Evolutionary conservation across 30 jellyfish, hydroid and myxozoan species (phyloP).

Genomic region (Phacellophora camtschatica): DNA sequence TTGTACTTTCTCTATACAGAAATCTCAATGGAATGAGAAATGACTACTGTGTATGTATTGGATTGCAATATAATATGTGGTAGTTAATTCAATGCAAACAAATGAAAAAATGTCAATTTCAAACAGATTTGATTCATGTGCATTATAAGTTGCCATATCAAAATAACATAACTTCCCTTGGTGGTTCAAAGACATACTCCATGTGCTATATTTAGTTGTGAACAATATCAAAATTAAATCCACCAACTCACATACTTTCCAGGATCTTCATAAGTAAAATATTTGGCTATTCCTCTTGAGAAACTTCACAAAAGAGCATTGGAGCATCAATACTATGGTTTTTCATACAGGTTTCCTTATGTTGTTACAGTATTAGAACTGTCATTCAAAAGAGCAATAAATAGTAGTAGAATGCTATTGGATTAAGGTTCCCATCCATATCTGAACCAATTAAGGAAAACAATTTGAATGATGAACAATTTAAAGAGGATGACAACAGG

Average conservation of each 20-base stretch:
- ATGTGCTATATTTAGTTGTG: background rate
- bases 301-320: background rate
- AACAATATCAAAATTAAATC: background rate
- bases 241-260: background rate
- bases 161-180: background rate
- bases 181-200: background rate
- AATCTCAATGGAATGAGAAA: too few species aligned
- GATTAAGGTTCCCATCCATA: background rate
- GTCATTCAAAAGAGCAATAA: background rate
- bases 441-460: background rate
- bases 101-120: background rate
- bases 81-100: background rate
- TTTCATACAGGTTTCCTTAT: background rate
- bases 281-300: background rate
- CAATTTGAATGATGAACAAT: too few species aligned
- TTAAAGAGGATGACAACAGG: too few species aligned
- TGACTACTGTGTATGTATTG: too few species aligned
- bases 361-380: background rate
- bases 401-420: background rate
- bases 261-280: background rate
- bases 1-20: too few species aligned
- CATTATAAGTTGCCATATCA: background rate
- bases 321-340: background rate
- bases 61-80: too few species aligned
- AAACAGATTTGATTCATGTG: background rate